Evolutionary conservation across 2,113 vertebrate species (phyloP).

Genomic region (Eublepharis macularius): DNA sequence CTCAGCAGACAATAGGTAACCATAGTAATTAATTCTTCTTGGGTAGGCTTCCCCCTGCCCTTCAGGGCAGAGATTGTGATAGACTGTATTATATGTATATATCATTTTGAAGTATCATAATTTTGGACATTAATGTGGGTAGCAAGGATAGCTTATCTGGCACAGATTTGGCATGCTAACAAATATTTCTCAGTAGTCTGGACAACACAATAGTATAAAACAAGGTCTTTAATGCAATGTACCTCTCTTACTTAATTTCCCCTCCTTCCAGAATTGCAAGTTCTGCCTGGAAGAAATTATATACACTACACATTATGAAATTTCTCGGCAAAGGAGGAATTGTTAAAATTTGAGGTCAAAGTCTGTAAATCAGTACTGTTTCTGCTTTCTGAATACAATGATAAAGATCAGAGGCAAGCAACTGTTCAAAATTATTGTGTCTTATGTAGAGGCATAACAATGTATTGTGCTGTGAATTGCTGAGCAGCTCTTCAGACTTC

Average conservation of each 20-base stretch:
- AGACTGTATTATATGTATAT: neutral
- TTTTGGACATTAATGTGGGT: neutral
- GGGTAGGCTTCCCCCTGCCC: neutral
- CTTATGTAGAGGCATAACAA: constrained; percentile 20
- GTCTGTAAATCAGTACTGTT: constrained; percentile 24
- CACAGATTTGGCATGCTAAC: neutral
- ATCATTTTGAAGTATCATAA: neutral
- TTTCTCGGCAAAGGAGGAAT: neutral
- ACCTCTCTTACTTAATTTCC: neutral
- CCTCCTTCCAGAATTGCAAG: neutral
- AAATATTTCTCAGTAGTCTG: neutral
- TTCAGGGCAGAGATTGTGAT: neutral
- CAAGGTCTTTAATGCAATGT: accelerated
- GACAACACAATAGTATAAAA: neutral
- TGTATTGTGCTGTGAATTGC: neutral
- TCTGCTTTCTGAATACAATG: constrained; percentile 37
- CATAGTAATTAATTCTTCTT: constrained; percentile 2
- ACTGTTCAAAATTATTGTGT: constrained; percentile 30
- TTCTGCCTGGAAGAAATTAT: neutral
- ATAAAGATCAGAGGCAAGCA: constrained; percentile 27
- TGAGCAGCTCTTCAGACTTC: constrained; percentile 30
- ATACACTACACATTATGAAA: neutral
- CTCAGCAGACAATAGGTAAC: neutral
- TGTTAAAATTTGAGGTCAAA: constrained; percentile 8
- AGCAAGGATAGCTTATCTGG: neutral